phyloP scores from a whole-genome alignment of 2,113 vertebrate species.

The Callorhinus ursinus region DNA sequence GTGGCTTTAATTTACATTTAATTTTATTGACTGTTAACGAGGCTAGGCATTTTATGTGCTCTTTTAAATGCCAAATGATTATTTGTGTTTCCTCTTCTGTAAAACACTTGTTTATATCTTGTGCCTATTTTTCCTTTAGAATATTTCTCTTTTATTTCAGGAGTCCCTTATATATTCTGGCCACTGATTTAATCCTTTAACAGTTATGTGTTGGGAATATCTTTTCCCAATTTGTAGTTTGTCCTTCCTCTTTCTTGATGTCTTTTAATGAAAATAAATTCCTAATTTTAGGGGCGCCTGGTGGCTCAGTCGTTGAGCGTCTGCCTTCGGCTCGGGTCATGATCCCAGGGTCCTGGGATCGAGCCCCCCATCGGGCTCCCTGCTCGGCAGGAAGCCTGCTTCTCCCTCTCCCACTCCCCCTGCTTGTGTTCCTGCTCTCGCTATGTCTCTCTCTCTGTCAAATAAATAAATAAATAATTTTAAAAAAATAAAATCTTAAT shows the following conservation, averaged over 20 bases:
- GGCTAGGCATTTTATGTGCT: not conserved
- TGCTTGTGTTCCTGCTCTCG: no score
- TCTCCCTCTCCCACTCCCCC: no score
- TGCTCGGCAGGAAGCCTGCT: no score
- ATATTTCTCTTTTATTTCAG: not conserved
- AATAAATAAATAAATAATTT: not conserved
- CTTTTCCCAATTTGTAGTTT: not conserved
- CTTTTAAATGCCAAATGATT: constrained; percentile 3
- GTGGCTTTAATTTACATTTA: constrained; percentile 35
- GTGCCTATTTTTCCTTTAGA: constrained; percentile 10
- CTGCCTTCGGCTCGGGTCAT: no score
- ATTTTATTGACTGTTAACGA: constrained; percentile 11
- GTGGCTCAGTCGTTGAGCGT: no score
- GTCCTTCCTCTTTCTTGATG: constrained; percentile 19
- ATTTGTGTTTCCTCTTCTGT: not conserved
- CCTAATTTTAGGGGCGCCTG: not conserved
- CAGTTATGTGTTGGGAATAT: not conserved
- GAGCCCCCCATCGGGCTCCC: no score
- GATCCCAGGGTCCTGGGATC: no score
- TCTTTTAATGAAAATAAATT: constrained; percentile 50
- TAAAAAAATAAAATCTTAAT: constrained; percentile 41
- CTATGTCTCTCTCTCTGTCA: no score
- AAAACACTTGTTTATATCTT: not conserved
- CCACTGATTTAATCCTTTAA: constrained; percentile 6
- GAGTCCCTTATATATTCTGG: not conserved